Evolutionary conservation across 2,888 invertebrate genomes (phyloP).

Genomic region (Drosophila bunnanda): DNA sequence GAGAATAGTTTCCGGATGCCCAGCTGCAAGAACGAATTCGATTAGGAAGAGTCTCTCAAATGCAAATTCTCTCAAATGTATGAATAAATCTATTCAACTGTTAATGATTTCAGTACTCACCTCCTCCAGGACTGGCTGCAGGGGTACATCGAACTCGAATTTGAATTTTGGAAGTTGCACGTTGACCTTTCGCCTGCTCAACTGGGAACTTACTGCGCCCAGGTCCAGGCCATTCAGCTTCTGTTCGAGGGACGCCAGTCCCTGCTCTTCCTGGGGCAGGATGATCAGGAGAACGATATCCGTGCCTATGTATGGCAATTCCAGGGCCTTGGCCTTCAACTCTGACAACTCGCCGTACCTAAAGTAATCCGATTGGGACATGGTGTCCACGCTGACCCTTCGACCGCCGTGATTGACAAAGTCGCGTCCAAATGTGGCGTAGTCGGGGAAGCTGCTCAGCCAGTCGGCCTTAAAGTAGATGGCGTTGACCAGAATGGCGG

Average conservation of each 20-base stretch:
- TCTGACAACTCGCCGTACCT: constrained; percentile 85
- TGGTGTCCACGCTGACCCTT: constrained; percentile 87
- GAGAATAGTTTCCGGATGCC: constrained; percentile 89
- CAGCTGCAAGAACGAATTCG: constrained; percentile 85
- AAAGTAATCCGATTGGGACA: constrained; percentile 86
- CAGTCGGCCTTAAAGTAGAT: constrained; percentile 86
- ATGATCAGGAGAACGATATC: constrained; percentile 91
- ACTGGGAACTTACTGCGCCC: constrained; percentile 85
- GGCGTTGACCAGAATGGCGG: constrained; percentile 38
- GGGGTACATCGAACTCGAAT: constrained; percentile 89
- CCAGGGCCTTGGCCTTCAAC: constrained; percentile 82
- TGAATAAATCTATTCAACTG: background rate
- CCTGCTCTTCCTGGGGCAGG: constrained; percentile 88
- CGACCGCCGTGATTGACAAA: constrained; percentile 88
- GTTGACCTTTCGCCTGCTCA: constrained; percentile 85
- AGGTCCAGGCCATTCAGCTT: constrained; percentile 87
- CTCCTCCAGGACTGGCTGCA: constrained; percentile 86
- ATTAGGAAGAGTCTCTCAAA: background rate
- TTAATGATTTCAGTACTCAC: constrained; percentile 83
- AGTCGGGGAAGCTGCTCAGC: constrained; percentile 87
- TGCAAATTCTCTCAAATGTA: too few relatives aligned
- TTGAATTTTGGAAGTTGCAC: constrained; percentile 92
- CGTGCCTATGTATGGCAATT: constrained; percentile 89
- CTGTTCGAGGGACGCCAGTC: constrained; percentile 87
- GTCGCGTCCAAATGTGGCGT: constrained; percentile 86